Evolutionary conservation across 2,797 vertebrate species (phyloP).

Genomic region (Neopelma chrysocephalum): DNA sequence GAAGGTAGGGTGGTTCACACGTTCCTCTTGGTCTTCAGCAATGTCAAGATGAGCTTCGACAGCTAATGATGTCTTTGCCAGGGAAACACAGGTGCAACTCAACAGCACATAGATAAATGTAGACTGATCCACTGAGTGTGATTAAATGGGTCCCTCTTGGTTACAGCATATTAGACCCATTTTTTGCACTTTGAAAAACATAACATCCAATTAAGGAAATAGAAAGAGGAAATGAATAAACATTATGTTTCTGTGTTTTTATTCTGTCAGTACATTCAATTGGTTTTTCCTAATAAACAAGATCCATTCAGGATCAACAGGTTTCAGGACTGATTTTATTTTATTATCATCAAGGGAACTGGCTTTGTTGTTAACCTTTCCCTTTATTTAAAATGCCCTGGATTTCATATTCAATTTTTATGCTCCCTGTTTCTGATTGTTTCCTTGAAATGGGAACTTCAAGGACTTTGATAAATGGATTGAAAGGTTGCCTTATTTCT

Average conservation of each 20-base stretch:
- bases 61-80: background rate
- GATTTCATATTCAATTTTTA: slow-evolving; percentile 49
- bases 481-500: slow-evolving; percentile 62
- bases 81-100: slow-evolving; percentile 45
- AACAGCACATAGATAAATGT: background rate
- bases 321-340: slow-evolving; percentile 25
- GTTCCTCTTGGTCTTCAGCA: background rate
- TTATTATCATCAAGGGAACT: background rate
- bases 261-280: background rate
- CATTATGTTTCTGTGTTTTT: background rate
- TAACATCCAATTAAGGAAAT: slow-evolving; percentile 41
- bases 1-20: background rate
- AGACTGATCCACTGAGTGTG: slow-evolving; percentile 29
- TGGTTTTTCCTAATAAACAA: slow-evolving; percentile 41
- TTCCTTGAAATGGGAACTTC: slow-evolving; percentile 59
- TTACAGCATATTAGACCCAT: background rate
- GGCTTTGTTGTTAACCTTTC: slow-evolving; percentile 43
- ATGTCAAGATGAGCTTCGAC: background rate
- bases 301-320: slow-evolving; percentile 14
- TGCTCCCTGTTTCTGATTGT: slow-evolving; percentile 49
- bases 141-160: slow-evolving; percentile 50
- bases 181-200: slow-evolving; percentile 34
- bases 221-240: slow-evolving; percentile 46
- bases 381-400: slow-evolving; percentile 52
- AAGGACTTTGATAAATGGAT: slow-evolving; percentile 64